Evolutionary conservation across 2,113 vertebrate species (phyloP).

Genomic region (Scartelaos histophorus): DNA sequence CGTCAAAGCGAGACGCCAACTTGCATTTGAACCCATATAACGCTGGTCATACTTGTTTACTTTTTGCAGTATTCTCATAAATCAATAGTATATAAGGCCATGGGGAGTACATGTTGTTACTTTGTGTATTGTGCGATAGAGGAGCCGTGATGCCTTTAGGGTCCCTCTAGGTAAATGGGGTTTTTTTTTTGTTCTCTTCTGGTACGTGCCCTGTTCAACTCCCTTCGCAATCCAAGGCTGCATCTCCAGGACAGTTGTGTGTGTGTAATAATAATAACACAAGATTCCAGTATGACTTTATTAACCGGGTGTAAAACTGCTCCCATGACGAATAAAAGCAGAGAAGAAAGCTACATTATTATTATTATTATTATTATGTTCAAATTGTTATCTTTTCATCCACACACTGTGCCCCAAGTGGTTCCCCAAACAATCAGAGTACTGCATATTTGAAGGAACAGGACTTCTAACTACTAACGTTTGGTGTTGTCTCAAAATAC

Average conservation of each 20-base stretch:
- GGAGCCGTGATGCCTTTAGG: slow-evolving; percentile 48
- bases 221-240: slow-evolving; percentile 56
- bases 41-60: not conserved
- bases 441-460: no score
- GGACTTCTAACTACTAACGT: no score
- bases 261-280: not conserved
- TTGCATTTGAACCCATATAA: not conserved
- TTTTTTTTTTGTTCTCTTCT: slow-evolving; percentile 65
- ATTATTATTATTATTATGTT: no score
- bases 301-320: not conserved
- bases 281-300: not conserved
- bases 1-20: not conserved
- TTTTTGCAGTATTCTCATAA: not conserved
- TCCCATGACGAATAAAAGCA: not conserved
- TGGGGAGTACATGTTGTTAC: slow-evolving; percentile 6
- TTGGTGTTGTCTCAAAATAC: no score
- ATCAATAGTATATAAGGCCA: not conserved
- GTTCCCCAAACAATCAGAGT: no score
- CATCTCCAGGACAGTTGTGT: not conserved
- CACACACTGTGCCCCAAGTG: no score
- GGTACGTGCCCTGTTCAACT: slow-evolving; percentile 55
- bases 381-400: no score
- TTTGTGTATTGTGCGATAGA: slow-evolving; percentile 22
- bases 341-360: not conserved
- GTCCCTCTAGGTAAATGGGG: slow-evolving; percentile 66